phyloP scores from a whole-genome alignment of 2,113 vertebrate species.

The Oplegnathus fasciatus region DNA sequence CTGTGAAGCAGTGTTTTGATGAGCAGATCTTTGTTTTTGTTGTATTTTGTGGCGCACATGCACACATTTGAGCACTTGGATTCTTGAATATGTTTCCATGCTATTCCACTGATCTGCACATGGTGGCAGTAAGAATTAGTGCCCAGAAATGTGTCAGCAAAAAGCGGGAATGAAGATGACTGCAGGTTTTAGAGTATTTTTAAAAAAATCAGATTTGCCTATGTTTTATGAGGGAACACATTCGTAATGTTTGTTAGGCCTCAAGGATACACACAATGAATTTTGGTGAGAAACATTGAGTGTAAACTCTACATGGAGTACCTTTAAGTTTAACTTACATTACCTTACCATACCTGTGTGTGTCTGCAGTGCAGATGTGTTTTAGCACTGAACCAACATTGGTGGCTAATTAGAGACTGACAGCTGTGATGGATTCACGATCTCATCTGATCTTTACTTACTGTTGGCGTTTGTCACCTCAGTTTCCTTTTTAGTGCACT shows the following conservation, averaged over 20 bases:
- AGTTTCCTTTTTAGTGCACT: neutral
- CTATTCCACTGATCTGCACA: neutral
- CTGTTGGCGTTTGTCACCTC: neutral
- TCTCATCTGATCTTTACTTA: neutral
- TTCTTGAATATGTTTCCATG: neutral
- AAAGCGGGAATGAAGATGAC: too few species aligned
- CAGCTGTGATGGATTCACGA: slow-evolving; percentile 18
- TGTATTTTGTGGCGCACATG: neutral
- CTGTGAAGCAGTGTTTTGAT: neutral
- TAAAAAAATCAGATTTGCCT: too few species aligned
- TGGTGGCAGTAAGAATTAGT: neutral
- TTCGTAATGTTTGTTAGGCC: neutral
- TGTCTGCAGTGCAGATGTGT: neutral
- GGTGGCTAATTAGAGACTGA: neutral
- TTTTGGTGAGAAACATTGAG: neutral
- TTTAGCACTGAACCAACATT: neutral
- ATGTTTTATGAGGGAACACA: neutral
- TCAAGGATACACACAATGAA: neutral
- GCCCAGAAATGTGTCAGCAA: too few species aligned
- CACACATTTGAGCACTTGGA: neutral
- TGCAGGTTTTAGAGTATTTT: too few species aligned
- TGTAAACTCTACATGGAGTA: neutral
- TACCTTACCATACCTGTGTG: neutral
- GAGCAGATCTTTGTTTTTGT: neutral
- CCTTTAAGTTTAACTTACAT: neutral